These are phyloP conservation scores for Mobula birostris DNA, from an alignment of 2,113 vertebrate species.

Conservation along the genomic window DNA sequence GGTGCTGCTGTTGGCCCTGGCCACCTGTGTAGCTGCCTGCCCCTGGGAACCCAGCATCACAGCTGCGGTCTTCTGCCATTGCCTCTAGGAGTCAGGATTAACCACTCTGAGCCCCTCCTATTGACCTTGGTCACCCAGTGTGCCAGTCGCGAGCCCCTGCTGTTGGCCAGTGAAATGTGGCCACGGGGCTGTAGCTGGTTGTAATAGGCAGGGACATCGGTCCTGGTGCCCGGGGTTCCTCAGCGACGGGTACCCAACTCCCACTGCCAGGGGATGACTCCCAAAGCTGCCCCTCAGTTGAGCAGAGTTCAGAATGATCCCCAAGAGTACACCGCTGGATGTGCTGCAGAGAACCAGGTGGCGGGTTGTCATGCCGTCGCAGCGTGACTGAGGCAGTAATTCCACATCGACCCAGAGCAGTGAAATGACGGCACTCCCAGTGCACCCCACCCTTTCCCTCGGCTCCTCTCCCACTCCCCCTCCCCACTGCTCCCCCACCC, in stretches of 20 bases:
- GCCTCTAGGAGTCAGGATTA: background rate
- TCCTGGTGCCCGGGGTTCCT: background rate
- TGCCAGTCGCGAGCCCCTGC: background rate
- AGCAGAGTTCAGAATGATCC: background rate
- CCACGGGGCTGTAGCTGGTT: too few relatives aligned
- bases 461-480: background rate
- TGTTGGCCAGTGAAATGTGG: background rate
- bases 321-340: background rate
- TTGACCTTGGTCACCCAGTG: background rate
- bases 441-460: background rate
- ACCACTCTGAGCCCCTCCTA: background rate
- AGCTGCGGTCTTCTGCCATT: background rate
- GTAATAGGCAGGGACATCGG: too few relatives aligned
- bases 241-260: background rate
- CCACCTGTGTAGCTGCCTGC: background rate
- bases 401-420: background rate
- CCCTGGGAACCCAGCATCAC: background rate
- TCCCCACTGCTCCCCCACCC: background rate
- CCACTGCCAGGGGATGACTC: background rate
- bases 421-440: background rate
- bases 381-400: background rate
- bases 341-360: too few relatives aligned
- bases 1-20: background rate
- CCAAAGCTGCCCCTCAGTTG: background rate
- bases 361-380: too few relatives aligned